Evolutionary conservation across 2,888 invertebrate genomes (phyloP).

Genomic region (Ormyrus labotus): DNA sequence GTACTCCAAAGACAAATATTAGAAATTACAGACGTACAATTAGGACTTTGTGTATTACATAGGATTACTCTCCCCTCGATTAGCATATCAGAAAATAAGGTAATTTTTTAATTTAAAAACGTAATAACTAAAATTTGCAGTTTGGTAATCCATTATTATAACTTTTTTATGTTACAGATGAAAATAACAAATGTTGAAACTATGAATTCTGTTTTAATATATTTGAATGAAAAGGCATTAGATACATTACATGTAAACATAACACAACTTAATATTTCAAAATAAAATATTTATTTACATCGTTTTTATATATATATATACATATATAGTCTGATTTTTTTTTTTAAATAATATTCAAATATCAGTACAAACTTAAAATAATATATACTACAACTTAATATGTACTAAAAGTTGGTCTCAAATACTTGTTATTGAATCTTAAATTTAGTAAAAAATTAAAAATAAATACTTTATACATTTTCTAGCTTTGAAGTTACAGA

Average conservation of each 20-base stretch:
- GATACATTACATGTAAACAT: slow-evolving; percentile 61
- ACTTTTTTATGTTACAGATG: slow-evolving; percentile 64
- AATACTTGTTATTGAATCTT: no score
- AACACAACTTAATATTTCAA: slow-evolving; percentile 33
- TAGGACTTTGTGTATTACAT: slow-evolving; percentile 65
- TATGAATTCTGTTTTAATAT: slow-evolving; percentile 66
- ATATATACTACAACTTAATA: no score
- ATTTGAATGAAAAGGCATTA: slow-evolving; percentile 69
- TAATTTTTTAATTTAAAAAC: slow-evolving; percentile 51
- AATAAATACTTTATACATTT: no score
- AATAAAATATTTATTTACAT: slow-evolving; percentile 37
- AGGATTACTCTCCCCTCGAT: slow-evolving; percentile 67
- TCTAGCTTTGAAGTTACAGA: no score
- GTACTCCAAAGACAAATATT: slow-evolving; percentile 64
- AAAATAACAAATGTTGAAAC: slow-evolving; percentile 63
- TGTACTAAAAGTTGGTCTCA: no score
- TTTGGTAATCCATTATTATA: background rate
- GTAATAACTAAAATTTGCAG: background rate
- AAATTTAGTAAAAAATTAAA: no score
- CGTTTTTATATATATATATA: background rate
- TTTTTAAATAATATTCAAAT: no score
- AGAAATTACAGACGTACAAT: slow-evolving; percentile 60
- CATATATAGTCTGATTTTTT: no score
- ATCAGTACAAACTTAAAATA: no score
- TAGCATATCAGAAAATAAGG: slow-evolving; percentile 67